Evolutionary conservation across 2,113 vertebrate species (phyloP).

Genomic region (Galeopterus variegatus): DNA sequence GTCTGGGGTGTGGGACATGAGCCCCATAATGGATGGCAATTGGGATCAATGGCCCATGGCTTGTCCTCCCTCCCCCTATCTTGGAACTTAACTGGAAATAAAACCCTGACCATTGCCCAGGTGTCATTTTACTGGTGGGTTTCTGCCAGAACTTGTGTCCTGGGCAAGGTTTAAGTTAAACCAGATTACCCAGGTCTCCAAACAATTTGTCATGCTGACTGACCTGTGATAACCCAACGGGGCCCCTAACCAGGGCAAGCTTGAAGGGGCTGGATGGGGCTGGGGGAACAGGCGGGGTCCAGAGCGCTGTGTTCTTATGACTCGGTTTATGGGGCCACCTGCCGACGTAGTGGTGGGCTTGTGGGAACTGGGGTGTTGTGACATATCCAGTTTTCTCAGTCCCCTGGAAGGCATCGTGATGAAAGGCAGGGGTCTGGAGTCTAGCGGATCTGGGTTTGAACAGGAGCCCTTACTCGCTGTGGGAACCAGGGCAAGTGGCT

Average conservation of each 20-base stretch:
- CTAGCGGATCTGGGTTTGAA: neutral
- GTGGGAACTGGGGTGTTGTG: neutral
- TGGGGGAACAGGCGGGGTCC: neutral
- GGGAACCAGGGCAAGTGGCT: neutral
- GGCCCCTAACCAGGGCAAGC: neutral
- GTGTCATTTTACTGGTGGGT: constrained; percentile 36
- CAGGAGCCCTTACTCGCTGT: neutral
- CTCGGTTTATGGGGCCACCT: neutral
- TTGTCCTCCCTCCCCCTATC: neutral
- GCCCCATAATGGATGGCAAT: neutral
- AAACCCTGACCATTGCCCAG: neutral
- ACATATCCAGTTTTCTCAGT: neutral
- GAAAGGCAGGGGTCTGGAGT: neutral
- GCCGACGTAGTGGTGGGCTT: neutral
- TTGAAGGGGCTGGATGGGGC: neutral
- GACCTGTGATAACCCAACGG: neutral
- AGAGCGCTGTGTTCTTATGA: neutral
- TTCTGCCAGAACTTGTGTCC: constrained; percentile 49
- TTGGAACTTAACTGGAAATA: neutral
- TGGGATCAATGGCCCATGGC: neutral
- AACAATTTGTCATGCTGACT: neutral
- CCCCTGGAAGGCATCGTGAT: neutral
- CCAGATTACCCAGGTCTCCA: constrained; percentile 39
- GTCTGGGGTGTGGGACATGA: neutral
- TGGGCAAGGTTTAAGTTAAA: constrained; percentile 76